Evolutionary conservation across 1,140 invertebrate species (phyloP), one percentile per base, ranked within the genome.

Genomic region (Wasmannia auropunctata): DNA sequence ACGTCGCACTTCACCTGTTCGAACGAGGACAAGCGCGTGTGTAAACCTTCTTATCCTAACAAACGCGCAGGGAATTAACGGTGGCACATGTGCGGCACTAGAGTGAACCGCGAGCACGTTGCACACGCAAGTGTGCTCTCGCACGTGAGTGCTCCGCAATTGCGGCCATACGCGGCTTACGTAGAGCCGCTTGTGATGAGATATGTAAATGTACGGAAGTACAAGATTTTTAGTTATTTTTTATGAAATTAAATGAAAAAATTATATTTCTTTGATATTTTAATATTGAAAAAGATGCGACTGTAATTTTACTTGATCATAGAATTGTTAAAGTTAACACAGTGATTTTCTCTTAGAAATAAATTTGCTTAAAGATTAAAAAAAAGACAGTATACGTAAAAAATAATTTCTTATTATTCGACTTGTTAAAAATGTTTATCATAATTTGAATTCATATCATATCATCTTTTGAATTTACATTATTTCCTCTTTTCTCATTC

Each of bases 1-100:
- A 58, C 22, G 11, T 43, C 25, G 10, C 56, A 49, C 58, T 91
- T 91, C 11, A 91, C 84, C 89, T 91, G 25, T 46, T 75, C 58
- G 6, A 77, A 16, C 28, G 37, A 43, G 14, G 49, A 85, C 43
- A 76, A 49, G 14, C 74, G 40, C 56, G 31, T 77, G 56, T 77
- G 81, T 77, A 43, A 62, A 49, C 25, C 19, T 40, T 51, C 56
- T 40, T 28, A 19, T 54, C 49, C 19, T 28, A 19, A 58, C 2
- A 72, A 16, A 19, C 54, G 16, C 11, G 54, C 54, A 34, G 2
- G 7, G 7, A 58, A 81, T 81, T 81, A 81, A 81, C 58, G n/a
- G 37, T 25, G 46, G 2, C 16, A 25, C 8, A 67, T 8, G 14
- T 43, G 34, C 19, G 25, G 19, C 11, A 22, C 19, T 51, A 81